Evolutionary conservation across 2,888 invertebrate species (phyloP).

Genomic region (Dyspetes luteomarginatus): DNA sequence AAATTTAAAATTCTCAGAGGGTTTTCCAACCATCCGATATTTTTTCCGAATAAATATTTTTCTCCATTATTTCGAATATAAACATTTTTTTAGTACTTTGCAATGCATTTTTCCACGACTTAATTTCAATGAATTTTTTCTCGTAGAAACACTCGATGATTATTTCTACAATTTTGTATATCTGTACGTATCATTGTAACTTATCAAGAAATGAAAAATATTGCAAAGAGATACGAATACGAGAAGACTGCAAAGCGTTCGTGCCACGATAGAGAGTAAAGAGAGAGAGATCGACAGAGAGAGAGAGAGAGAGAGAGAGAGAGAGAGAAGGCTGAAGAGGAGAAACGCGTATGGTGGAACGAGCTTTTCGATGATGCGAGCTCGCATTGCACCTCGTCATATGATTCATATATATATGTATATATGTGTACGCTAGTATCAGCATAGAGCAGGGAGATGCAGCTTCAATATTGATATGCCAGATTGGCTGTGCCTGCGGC

Average conservation of each 20-base stretch:
- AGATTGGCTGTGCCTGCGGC: constrained; percentile 74
- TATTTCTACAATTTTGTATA: neutral
- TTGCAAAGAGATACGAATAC: neutral
- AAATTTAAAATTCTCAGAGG: too few relatives aligned
- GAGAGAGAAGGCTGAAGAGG: constrained; percentile 39
- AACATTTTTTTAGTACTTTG: too few relatives aligned
- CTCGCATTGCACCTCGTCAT: constrained; percentile 32
- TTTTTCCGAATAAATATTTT: too few relatives aligned
- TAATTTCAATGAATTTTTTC: too few relatives aligned
- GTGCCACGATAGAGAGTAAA: constrained; percentile 31
- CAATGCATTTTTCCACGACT: too few relatives aligned
- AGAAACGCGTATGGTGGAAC: constrained; percentile 23
- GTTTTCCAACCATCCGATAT: too few relatives aligned
- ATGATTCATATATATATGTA: neutral
- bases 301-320: constrained; percentile 18
- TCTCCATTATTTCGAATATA: too few relatives aligned
- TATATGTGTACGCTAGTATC: constrained; percentile 3
- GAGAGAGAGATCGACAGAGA: constrained; percentile 1
- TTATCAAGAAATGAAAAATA: neutral
- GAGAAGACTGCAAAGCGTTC: neutral
- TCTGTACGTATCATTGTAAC: neutral
- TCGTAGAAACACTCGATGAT: constrained; percentile 3
- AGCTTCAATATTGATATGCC: constrained; percentile 76
- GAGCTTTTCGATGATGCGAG: constrained; percentile 43
- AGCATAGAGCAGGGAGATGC: constrained; percentile 71